Evolutionary conservation across 2,888 invertebrate species (phyloP), one percentile per base, ranked within the genome.

Genomic region (Himalopsyche japonica): DNA sequence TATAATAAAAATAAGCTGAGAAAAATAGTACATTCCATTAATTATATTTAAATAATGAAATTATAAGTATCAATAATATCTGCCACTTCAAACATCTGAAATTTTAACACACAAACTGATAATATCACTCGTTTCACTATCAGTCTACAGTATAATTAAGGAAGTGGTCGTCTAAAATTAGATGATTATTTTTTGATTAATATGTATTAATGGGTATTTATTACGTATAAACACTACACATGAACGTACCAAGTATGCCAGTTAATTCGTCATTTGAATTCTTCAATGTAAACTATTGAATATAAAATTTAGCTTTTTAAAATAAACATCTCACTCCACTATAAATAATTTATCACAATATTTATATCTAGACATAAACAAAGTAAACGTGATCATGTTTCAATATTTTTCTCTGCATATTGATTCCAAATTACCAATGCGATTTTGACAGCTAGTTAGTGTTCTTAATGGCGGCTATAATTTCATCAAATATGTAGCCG

Each of bases 361-460:
- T 70, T 70, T 70, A 30, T 70, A 70, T 70, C 30, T 70, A 70
- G 20, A 70, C 70, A 70, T 70, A 27, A 70, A 70, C 70, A 70
- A 70, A 70, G 70, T 70, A 30, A 27, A 78, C 34, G 84, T 84
- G 70, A 77, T 43, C 70, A 78, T 84, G 81, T 81, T 79, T 76
- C 34, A 37, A 77, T 34, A 77, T 77, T 77, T 77, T 43, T 12
- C 37, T 77, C n/a, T 34, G 64, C 78, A 80, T 84, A 84, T 84
- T 76, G 84, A 84, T 84, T 84, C 81, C 15, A 76, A 57, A 83
- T 81, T 84, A 78, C 64, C 81, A 49, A 84, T 82, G 76, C 84
- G 81, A 81, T 76, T 82, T 70, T 84, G 84, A 84, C 84, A 84
- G 84, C 84, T 84, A 47, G 70, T 20, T 48, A 48, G 10, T 77